phyloP scores from a whole-genome alignment of 2,797 vertebrate species.

The Petrocephalus schoutedeni region DNA sequence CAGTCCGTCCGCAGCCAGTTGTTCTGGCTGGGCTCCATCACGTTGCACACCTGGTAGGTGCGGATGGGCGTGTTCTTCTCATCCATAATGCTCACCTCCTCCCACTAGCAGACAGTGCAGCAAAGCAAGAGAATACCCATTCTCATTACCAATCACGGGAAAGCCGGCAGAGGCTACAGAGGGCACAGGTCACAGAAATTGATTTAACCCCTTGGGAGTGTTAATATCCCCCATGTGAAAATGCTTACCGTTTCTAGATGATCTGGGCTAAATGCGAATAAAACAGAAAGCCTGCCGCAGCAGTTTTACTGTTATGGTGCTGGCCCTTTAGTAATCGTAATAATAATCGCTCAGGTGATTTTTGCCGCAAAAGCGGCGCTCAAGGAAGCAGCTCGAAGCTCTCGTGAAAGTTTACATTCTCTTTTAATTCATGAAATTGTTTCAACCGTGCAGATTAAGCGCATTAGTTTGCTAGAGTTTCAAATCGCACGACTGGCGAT shows the following conservation, averaged over 20 bases:
- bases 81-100: slow-evolving; percentile 98
- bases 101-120: slow-evolving; percentile 71
- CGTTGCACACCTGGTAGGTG: slow-evolving; percentile 96
- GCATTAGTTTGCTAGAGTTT: too few species aligned
- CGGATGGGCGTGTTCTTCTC: slow-evolving; percentile 97
- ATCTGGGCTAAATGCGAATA: background rate
- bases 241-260: too few species aligned
- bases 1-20: slow-evolving; percentile 98
- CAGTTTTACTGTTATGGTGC: background rate
- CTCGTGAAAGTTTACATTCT: background rate
- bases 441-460: too few species aligned
- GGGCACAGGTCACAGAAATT: background rate
- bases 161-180: background rate
- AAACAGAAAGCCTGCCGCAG: background rate
- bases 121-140: background rate
- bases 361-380: background rate
- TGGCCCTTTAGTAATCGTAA: background rate
- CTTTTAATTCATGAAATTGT: background rate
- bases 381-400: background rate
- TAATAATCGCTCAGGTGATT: background rate
- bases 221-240: too few species aligned
- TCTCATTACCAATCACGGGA: background rate
- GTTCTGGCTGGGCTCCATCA: slow-evolving; percentile 91
- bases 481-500: background rate
- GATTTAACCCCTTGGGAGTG: background rate